Percentiles rank a stretch among this genome's conserved stretches.
Conservation (phyloP, 2,113 vertebrate genomes). For the Charadrius vociferus region DNA sequence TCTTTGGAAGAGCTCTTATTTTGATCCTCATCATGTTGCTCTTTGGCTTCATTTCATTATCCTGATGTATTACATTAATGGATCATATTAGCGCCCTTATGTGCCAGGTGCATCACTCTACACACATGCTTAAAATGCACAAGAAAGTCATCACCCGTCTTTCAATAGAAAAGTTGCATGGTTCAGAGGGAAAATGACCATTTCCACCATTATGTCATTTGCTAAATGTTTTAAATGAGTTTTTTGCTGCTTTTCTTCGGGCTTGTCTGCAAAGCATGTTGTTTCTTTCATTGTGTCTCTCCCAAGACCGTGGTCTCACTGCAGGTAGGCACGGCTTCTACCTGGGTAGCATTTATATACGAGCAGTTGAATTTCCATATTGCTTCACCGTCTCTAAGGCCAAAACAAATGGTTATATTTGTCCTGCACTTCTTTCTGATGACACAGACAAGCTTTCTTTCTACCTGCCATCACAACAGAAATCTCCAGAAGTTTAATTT, state of each 20-base stretch:
- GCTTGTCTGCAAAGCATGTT: background rate
- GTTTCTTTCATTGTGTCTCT: background rate
- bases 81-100: background rate
- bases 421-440: background rate
- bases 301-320: background rate
- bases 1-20: background rate
- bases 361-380: background rate
- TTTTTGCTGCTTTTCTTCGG: background rate
- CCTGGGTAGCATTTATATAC: background rate
- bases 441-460: background rate
- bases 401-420: background rate
- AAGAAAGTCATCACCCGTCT: background rate
- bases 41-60: background rate
- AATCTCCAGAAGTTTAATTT: background rate
- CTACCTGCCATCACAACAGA: background rate
- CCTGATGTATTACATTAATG: background rate
- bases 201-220: background rate
- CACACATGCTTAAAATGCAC: background rate
- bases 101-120: background rate
- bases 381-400: background rate
- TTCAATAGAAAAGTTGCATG: background rate
- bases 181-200: background rate
- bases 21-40: background rate
- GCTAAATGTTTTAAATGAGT: background rate
- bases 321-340: background rate